Percentiles rank a stretch among this genome's conserved stretches.
phyloP scores from a whole-genome alignment of 1,140 invertebrate genomes.

The Galleria mellonella region DNA sequence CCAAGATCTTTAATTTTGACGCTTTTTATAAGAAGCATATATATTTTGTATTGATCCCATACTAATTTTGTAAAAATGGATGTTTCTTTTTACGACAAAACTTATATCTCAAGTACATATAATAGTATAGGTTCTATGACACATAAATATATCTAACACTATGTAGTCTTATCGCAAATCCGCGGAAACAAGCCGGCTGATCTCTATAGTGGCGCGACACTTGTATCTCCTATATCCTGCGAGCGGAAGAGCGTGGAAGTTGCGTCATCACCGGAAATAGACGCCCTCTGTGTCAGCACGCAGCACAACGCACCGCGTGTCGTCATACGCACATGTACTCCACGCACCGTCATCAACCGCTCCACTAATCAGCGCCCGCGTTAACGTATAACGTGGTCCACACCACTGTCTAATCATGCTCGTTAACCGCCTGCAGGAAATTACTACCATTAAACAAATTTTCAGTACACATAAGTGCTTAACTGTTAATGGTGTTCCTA shows the following conservation, averaged over 20 bases:
- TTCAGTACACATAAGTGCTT: conserved; percentile 27
- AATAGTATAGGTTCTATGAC: neutral
- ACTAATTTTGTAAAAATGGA: no score
- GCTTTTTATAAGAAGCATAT: no score
- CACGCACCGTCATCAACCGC: conserved; percentile 18
- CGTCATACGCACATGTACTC: conserved; percentile 26
- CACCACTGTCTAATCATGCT: conserved; percentile 2
- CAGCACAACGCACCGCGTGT: conserved; percentile 19
- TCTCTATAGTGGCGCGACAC: conserved; percentile 28
- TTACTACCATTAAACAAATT: conserved; percentile 35
- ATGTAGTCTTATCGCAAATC: conserved; percentile 35
- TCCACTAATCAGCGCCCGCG: conserved; percentile 5
- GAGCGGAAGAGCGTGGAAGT: conserved; percentile 57
- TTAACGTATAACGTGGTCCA: conserved; percentile 2
- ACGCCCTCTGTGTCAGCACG: conserved; percentile 67
- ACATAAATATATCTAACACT: neutral
- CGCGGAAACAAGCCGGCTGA: conserved; percentile 44
- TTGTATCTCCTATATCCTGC: conserved; percentile 50
- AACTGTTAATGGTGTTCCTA: conserved; percentile 24
- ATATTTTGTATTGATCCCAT: no score
- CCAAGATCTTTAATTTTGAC: no score
- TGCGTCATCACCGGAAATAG: conserved; percentile 63
- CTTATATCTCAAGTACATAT: no score
- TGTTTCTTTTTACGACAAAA: no score
- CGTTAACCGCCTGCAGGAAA: conserved; percentile 31